phyloP scores from a whole-genome alignment of 1,140 invertebrate species.

The Luehdorfia chinensis region DNA sequence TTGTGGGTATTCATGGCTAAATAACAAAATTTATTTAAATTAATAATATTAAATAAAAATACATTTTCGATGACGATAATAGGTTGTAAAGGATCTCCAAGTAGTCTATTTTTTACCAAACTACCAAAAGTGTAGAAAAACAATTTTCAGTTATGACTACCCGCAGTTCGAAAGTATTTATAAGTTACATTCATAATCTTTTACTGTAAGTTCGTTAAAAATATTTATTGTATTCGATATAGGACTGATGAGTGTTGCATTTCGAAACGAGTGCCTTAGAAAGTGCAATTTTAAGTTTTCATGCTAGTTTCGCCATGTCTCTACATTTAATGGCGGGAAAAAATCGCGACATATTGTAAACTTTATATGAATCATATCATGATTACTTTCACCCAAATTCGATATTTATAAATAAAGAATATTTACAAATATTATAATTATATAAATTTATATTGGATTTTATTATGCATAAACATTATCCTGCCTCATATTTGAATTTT shows the following conservation, averaged over 20 bases:
- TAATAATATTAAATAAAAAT: too few species aligned
- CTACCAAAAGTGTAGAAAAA: too few species aligned
- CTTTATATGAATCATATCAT: too few species aligned
- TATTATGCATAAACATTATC: not conserved
- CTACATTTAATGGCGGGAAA: not conserved
- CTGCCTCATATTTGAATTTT: conserved; percentile 8
- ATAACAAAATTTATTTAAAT: too few species aligned
- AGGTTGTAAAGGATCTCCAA: too few species aligned
- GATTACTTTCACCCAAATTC: too few species aligned
- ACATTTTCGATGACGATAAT: too few species aligned
- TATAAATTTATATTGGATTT: not conserved
- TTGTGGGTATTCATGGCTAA: not conserved
- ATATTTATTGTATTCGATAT: conserved; percentile 13
- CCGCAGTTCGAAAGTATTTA: not conserved
- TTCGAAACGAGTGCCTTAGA: conserved; percentile 15
- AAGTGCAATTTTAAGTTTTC: conserved; percentile 8
- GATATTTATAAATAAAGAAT: too few species aligned
- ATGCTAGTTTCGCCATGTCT: not conserved
- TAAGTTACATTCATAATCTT: conserved; percentile 9
- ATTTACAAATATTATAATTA: not conserved
- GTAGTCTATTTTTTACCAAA: too few species aligned
- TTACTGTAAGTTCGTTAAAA: not conserved
- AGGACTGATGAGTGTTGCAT: conserved; percentile 13
- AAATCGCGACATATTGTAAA: conserved; percentile 3
- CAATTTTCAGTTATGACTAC: too few species aligned